Conservation (phyloP, 2,888 invertebrate genomes). For the Salpingus planirostris region DNA sequence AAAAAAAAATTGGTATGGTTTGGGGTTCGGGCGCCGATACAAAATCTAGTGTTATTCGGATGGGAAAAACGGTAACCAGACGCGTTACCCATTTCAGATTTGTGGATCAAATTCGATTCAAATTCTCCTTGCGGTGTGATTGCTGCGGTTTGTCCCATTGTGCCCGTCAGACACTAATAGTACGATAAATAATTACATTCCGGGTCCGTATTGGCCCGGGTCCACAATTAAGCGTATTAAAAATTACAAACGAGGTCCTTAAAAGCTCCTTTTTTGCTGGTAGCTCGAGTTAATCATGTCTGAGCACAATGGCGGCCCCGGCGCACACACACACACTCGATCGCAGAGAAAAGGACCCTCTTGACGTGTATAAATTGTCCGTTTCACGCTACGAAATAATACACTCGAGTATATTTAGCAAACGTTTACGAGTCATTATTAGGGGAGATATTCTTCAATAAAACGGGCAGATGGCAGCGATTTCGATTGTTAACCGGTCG, state of each 20-base stretch:
- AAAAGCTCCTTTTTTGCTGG: constrained; percentile 26
- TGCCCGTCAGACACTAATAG: no score
- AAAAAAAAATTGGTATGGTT: no score
- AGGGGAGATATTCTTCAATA: constrained; percentile 32
- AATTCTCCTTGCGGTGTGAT: no score
- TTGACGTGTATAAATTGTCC: constrained; percentile 38
- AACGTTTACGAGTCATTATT: constrained; percentile 38
- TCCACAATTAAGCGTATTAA: constrained; percentile 37
- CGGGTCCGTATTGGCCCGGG: constrained; percentile 22
- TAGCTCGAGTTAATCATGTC: constrained; percentile 34
- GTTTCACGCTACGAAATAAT: constrained; percentile 38
- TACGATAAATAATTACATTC: no score
- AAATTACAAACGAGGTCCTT: constrained; percentile 36
- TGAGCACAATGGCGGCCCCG: constrained; percentile 30
- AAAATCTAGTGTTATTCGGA: no score
- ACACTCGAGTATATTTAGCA: constrained; percentile 40
- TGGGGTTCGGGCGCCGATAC: no score
- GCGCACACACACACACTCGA: no score
- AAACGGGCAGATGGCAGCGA: constrained; percentile 38
- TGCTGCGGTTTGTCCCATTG: no score
- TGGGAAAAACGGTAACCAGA: no score
- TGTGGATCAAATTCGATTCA: no score
- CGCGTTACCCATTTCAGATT: no score
- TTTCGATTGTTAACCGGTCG: constrained; percentile 39
- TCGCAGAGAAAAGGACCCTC: no score